These are phyloP conservation scores for Panorpa germanica DNA, from an alignment of 2,888 invertebrate species.

Conservation along the genomic window DNA sequence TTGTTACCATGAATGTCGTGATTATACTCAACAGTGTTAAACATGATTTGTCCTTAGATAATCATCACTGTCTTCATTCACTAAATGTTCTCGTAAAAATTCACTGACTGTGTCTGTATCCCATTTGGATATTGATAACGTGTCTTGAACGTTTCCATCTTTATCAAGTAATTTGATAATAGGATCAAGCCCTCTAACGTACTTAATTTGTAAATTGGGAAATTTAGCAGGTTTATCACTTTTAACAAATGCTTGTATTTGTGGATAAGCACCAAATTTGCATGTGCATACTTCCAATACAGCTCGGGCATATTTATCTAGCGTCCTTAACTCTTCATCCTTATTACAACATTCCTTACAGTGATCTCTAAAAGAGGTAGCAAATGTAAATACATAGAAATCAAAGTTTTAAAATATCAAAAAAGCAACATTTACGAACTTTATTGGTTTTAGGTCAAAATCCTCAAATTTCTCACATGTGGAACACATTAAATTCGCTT, in stretches of 20 bases:
- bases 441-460: too few species aligned
- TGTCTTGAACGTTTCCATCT: slow-evolving; percentile 66
- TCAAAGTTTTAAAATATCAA: not conserved
- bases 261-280: slow-evolving; percentile 95
- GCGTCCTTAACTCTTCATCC: slow-evolving; percentile 42
- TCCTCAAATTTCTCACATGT: slow-evolving; percentile 71
- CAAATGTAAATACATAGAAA: slow-evolving; percentile 9
- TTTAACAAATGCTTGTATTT: slow-evolving; percentile 95
- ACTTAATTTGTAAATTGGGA: slow-evolving; percentile 79
- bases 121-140: slow-evolving; percentile 94
- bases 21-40: slow-evolving; percentile 18
- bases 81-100: slow-evolving; percentile 79
- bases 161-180: slow-evolving; percentile 79
- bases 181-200: slow-evolving; percentile 86
- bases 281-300: slow-evolving; percentile 94
- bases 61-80: slow-evolving; percentile 32
- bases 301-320: slow-evolving; percentile 75
- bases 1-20: too few species aligned
- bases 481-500: slow-evolving; percentile 69
- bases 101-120: slow-evolving; percentile 96
- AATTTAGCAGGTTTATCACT: slow-evolving; percentile 80
- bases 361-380: slow-evolving; percentile 34
- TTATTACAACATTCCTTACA: slow-evolving; percentile 68
- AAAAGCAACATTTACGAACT: too few species aligned
- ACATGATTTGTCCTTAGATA: slow-evolving; percentile 40